Percentiles rank a stretch among this genome's conserved stretches.
Conservation (phyloP, 2,888 invertebrate species). For the Danaus chrysippus region DNA sequence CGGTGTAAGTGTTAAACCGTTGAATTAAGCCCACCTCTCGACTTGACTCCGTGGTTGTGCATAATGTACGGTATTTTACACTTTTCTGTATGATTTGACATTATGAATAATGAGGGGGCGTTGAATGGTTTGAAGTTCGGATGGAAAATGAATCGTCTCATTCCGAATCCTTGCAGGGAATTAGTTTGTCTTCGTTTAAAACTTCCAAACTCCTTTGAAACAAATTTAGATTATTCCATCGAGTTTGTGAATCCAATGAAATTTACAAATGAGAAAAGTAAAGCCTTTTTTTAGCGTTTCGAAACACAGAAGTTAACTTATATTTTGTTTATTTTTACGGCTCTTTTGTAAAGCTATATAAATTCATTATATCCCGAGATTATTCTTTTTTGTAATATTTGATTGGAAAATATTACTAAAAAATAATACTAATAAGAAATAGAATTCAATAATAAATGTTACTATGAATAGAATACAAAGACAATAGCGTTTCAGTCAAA, state of each 20-base stretch:
- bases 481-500: constrained; percentile 43
- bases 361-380: too few species aligned
- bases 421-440: too few species aligned
- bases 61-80: constrained; percentile 32
- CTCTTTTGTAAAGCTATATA: too few species aligned
- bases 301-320: too few species aligned
- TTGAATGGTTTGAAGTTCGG: constrained; percentile 12
- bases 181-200: constrained; percentile 18
- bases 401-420: too few species aligned
- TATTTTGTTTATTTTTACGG: too few species aligned
- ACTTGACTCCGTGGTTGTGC: constrained; percentile 33
- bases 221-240: constrained; percentile 24
- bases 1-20: not conserved
- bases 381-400: too few species aligned
- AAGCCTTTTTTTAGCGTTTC: too few species aligned
- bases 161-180: constrained; percentile 11
- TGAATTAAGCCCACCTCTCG: constrained; percentile 18
- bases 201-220: constrained; percentile 21
- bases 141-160: constrained; percentile 14
- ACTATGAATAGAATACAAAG: constrained; percentile 3
- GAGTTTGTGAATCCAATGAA: constrained; percentile 16
- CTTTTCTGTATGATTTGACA: constrained; percentile 38
- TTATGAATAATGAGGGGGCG: constrained; percentile 35
- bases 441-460: too few species aligned
- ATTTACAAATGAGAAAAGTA: constrained; percentile 6